phyloP scores from a whole-genome alignment of 2,113 vertebrate species.

The Catagonus wagneri region DNA sequence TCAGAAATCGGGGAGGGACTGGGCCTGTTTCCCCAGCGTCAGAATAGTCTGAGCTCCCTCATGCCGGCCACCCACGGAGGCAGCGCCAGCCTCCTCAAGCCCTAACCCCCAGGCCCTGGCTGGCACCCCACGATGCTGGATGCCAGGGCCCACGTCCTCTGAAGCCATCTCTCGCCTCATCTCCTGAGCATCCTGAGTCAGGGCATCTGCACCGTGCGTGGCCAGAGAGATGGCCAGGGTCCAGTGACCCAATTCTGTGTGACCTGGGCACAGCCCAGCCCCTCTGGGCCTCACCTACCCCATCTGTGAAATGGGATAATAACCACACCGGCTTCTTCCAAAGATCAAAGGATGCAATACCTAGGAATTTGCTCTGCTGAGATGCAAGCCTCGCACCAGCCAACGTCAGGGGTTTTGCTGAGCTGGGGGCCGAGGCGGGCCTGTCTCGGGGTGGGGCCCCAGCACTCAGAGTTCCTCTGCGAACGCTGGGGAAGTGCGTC shows the following conservation, averaged over 20 bases:
- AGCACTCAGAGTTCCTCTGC: not conserved
- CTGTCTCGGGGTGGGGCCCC: not conserved
- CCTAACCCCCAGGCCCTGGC: accelerated
- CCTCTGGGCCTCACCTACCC: not conserved
- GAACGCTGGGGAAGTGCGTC: too few relatives aligned
- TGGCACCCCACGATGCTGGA: accelerated
- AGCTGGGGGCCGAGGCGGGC: accelerated
- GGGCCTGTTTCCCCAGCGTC: accelerated
- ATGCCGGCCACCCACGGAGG: accelerated
- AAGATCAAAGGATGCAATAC: not conserved
- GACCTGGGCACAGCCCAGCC: too few relatives aligned
- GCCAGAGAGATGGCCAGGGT: not conserved
- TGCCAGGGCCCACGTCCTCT: accelerated
- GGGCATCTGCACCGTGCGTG: accelerated
- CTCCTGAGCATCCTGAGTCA: accelerated
- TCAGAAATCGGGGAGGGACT: accelerated
- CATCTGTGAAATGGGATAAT: not conserved
- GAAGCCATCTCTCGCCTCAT: too few relatives aligned
- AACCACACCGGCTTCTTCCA: accelerated
- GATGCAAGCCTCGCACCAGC: accelerated
- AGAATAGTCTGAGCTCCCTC: not conserved
- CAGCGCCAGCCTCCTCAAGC: accelerated
- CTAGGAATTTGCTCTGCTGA: not conserved
- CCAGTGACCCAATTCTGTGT: not conserved
- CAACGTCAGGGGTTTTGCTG: accelerated